Percentiles rank a stretch among this genome's conserved stretches.
Conservation (phyloP, 2,797 vertebrate genomes). For the Podarcis siculus region DNA sequence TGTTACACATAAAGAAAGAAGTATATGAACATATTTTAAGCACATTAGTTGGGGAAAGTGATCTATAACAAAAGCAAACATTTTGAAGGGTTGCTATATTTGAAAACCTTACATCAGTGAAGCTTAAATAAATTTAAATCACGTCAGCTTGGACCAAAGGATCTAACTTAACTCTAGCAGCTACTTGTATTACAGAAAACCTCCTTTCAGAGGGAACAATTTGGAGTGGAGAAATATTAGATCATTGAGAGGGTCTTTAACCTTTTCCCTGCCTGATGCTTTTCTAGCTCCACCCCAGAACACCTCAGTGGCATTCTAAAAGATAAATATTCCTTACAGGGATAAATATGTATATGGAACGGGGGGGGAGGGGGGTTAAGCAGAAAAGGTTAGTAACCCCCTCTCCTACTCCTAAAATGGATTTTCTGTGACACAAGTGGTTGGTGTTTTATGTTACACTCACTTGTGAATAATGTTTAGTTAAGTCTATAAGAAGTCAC, state of each 20-base stretch:
- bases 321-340: not conserved
- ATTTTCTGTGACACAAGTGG: slow-evolving; percentile 1
- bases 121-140: not conserved
- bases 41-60: not conserved
- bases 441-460: not conserved
- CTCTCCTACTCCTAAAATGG: not conserved
- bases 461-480: not conserved
- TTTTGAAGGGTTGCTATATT: not conserved
- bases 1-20: not conserved
- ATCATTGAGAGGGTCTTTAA: not conserved
- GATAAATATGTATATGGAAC: not conserved
- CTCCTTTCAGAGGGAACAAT: not conserved
- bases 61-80: not conserved
- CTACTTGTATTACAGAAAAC: not conserved
- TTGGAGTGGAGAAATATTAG: not conserved
- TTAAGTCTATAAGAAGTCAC: slow-evolving; percentile 6
- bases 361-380: not conserved
- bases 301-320: not conserved
- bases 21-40: not conserved
- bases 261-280: not conserved
- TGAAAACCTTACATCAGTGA: not conserved
- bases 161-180: not conserved
- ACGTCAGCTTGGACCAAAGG: not conserved
- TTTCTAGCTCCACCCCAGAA: not conserved
- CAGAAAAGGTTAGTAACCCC: not conserved